Evolutionary conservation across 1,140 invertebrate species (phyloP), one percentile per base, ranked within the genome.

Genomic region (Gryon sp.): DNA sequence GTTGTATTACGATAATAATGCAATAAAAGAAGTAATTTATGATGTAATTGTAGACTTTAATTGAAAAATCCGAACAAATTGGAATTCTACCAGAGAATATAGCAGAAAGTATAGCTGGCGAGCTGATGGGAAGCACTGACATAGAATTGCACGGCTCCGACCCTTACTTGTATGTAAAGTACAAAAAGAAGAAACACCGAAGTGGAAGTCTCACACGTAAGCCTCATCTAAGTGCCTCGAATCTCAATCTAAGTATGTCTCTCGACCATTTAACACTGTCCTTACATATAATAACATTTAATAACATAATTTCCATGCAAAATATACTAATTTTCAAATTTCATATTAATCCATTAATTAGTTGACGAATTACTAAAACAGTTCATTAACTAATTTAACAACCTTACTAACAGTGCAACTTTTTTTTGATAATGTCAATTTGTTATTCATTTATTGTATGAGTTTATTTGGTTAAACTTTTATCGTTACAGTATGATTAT

Each of bases 191-290:
- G 82, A 93, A 94, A 86, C 89, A 93, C 79, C 89, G 94, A 78
- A 95, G 94, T 91, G 94, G 94, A 80, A 95, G 94, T 81, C 90
- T 96, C 66, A 95, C 94, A 89, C 91, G 94, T 95, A 91, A 90
- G 89, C 87, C 77, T 75, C 79, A 85, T 60, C 69, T 81, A 82
- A 83, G 76, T 82, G 78, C 74, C 70, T 78, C 78, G 53, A 84
- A 81, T 65, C 70, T 83, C 57, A 82, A 84, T 78, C 45, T 82
- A 81, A 84, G 81, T 84, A 83, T 83, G 82, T 82, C 68, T 76
- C 30, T 63, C 11, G 59, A 76, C 79, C 43, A 78, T 14, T 30
- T 68, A 66, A 60, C 59, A 7, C 45, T 76, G 7, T 15, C 22
- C 30, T 59, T 12, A 34, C 32, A 12, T 2, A 5, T n/a, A 0